These are phyloP conservation scores for Craseonycteris thonglongyai DNA, from an alignment of 2,113 vertebrate species.

Conservation along the genomic window DNA sequence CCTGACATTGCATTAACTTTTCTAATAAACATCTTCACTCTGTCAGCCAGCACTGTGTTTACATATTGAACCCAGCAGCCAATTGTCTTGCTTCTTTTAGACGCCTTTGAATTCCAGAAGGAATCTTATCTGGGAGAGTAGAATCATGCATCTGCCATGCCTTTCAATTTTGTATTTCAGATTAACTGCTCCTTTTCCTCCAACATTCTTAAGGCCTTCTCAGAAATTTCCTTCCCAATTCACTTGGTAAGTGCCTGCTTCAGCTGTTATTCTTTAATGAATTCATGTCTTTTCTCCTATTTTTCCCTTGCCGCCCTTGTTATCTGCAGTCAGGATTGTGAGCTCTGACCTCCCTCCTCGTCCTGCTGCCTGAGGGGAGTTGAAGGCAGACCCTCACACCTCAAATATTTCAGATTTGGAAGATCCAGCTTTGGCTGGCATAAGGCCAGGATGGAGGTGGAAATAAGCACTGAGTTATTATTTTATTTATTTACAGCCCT, in stretches of 20 bases:
- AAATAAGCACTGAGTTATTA: not conserved
- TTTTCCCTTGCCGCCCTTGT: not conserved
- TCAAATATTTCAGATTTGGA: conserved; percentile 23
- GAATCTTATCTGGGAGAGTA: conserved; percentile 49
- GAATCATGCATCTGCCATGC: conserved; percentile 42
- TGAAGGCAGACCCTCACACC: not conserved
- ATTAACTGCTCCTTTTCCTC: conserved; percentile 44
- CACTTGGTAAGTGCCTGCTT: not conserved
- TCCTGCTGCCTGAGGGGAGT: not conserved
- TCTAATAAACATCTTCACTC: conserved; percentile 56
- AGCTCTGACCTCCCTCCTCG: conserved; percentile 41
- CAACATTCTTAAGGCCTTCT: conserved; percentile 28
- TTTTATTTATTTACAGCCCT: not conserved
- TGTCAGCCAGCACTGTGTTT: conserved; percentile 19
- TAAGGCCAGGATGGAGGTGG: not conserved
- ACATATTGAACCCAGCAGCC: not conserved
- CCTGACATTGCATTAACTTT: conserved; percentile 49
- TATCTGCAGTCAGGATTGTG: conserved; percentile 23
- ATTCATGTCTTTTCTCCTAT: conserved; percentile 35
- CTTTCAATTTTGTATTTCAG: conserved; percentile 57
- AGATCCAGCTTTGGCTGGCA: not conserved
- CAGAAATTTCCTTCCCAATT: conserved; percentile 45
- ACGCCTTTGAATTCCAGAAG: conserved; percentile 44
- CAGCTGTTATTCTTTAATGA: not conserved
- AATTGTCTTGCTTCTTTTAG: conserved; percentile 22